A percentile compares a stretch with the other conserved stretches of the same genome.
Conservation (phyloP, 2,888 invertebrate genomes). For the Caenorhabditis panamensis region DNA sequence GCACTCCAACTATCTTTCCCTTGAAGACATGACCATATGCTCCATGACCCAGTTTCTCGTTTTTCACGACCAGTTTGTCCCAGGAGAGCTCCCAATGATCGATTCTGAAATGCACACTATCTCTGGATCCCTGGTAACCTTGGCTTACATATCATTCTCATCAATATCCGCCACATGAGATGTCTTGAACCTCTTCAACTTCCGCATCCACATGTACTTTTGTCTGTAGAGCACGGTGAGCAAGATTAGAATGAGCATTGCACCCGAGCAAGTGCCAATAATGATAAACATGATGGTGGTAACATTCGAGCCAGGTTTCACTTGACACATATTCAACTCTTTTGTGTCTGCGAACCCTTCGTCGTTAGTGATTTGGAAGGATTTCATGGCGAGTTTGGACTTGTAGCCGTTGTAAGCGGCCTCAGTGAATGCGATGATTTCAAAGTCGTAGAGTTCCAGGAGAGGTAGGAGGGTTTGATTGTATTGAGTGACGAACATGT, state of each 20-base stretch:
- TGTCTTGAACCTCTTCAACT: slow-evolving; percentile 69
- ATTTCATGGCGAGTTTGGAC: slow-evolving; percentile 51
- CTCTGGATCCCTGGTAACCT: background rate
- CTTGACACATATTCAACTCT: slow-evolving; percentile 38
- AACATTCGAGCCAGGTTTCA: slow-evolving; percentile 43
- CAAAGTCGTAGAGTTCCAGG: slow-evolving; percentile 55
- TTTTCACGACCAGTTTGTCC: slow-evolving; percentile 76
- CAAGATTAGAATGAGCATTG: slow-evolving; percentile 73
- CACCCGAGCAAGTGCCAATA: slow-evolving; percentile 73
- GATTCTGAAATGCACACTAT: slow-evolving; percentile 56
- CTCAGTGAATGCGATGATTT: slow-evolving; percentile 61
- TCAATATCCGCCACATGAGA: slow-evolving; percentile 57
- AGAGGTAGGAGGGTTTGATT: slow-evolving; percentile 44
- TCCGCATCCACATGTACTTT: slow-evolving; percentile 75
- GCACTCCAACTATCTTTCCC: slow-evolving; percentile 75
- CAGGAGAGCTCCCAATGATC: slow-evolving; percentile 78
- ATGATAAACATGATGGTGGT: slow-evolving; percentile 74
- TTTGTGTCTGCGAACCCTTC: slow-evolving; percentile 33
- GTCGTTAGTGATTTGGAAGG: slow-evolving; percentile 48
- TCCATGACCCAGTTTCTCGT: slow-evolving; percentile 76
- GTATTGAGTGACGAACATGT: slow-evolving; percentile 58
- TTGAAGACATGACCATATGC: slow-evolving; percentile 77
- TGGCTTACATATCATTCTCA: slow-evolving; percentile 67
- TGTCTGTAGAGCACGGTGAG: slow-evolving; percentile 75
- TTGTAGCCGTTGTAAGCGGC: slow-evolving; percentile 60